Percentiles rank a stretch among this genome's conserved stretches.
These are phyloP conservation scores for Ornithorhynchus anatinus DNA, from an alignment of 2,113 vertebrate species.

Conservation along the genomic window DNA sequence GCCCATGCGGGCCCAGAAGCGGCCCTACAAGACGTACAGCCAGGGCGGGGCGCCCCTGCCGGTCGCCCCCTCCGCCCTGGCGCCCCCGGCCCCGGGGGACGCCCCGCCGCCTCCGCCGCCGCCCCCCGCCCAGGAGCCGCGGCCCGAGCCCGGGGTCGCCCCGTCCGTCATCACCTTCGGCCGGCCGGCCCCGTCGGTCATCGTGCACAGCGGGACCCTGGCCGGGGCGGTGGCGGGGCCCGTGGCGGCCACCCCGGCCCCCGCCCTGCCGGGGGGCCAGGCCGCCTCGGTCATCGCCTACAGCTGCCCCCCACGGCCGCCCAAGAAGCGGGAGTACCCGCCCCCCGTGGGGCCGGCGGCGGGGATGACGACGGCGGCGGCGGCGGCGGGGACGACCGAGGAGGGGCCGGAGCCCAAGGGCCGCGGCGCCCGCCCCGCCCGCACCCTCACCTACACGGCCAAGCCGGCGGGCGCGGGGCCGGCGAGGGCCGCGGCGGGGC, in stretches of 20 bases:
- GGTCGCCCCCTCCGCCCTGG: conserved; percentile 55
- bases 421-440: conserved; percentile 68
- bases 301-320: conserved; percentile 53
- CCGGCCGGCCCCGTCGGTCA: conserved; percentile 85
- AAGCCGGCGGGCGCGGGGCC: conserved; percentile 72
- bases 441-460: conserved; percentile 74
- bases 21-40: conserved; percentile 93
- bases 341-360: conserved; percentile 26
- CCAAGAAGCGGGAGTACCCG: conserved; percentile 58
- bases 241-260: conserved; percentile 54
- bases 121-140: neutral
- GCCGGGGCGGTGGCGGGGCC: conserved; percentile 71
- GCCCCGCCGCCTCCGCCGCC: conserved; percentile 61
- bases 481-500: conserved; percentile 69
- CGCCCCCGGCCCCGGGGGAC: conserved; percentile 48
- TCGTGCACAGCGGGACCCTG: conserved; percentile 78
- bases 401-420: conserved; percentile 56
- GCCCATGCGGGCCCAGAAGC: conserved; percentile 90
- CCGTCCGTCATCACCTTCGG: conserved; percentile 85
- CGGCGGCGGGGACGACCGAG: conserved; percentile 25
- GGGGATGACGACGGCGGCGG: neutral
- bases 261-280: conserved; percentile 61
- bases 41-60: conserved; percentile 73
- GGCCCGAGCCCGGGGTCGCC: conserved; percentile 49
- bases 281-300: conserved; percentile 72